These are phyloP conservation scores for Cataglyphis rosenhaueri DNA, from an alignment of 2,888 invertebrate genomes.

Conservation along the genomic window DNA sequence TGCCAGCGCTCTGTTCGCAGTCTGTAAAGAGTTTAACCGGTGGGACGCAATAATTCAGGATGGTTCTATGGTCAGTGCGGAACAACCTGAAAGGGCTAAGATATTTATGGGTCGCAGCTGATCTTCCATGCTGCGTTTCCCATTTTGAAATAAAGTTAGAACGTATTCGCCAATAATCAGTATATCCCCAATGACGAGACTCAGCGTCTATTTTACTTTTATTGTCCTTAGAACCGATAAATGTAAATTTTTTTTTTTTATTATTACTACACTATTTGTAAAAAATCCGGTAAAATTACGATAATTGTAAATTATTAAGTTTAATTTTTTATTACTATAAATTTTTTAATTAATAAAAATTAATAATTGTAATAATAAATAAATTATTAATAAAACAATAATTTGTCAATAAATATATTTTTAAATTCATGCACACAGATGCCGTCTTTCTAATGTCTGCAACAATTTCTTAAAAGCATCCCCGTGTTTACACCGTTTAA, in stretches of 20 bases:
- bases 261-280: background rate
- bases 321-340: background rate
- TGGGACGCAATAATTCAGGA: conserved; percentile 75
- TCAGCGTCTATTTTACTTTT: background rate
- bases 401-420: background rate
- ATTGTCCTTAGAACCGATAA: background rate
- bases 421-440: background rate
- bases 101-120: conserved; percentile 75
- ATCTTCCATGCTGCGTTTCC: conserved; percentile 56
- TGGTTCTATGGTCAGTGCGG: conserved; percentile 71
- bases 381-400: background rate
- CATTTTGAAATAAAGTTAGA: conserved; percentile 34
- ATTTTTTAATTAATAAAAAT: background rate
- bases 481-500: conserved; percentile 53
- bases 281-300: background rate
- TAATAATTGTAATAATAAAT: background rate
- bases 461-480: background rate
- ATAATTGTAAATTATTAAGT: background rate
- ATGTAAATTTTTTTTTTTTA: background rate
- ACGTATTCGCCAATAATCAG: conserved; percentile 40
- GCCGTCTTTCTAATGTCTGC: background rate
- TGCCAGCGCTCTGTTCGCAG: conserved; percentile 64
- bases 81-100: conserved; percentile 71
- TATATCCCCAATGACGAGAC: background rate
- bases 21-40: conserved; percentile 79